These are phyloP conservation scores for Galeopsomyia nigrocyanea DNA, from an alignment of 2,888 invertebrate genomes.

Conservation along the genomic window DNA sequence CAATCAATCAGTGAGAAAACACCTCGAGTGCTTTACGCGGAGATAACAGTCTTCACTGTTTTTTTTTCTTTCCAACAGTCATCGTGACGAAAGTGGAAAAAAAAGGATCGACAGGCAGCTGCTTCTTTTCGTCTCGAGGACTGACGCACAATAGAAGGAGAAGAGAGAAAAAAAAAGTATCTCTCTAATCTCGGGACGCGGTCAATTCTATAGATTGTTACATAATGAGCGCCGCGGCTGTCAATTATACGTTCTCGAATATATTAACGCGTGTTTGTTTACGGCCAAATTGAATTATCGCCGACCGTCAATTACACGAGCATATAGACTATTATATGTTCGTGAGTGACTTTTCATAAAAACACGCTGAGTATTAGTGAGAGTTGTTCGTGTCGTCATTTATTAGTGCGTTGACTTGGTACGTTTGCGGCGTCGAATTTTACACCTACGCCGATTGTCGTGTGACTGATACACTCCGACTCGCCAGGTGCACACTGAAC, in stretches of 20 bases:
- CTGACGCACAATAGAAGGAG: not conserved
- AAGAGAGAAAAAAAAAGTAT: not conserved
- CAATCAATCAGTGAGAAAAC: conserved; percentile 31
- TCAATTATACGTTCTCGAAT: not conserved
- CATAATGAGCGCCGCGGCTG: not conserved
- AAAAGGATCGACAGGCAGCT: not conserved
- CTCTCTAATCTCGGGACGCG: not conserved
- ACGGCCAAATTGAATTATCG: conserved; percentile 20
- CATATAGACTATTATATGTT: no score
- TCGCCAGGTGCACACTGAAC: no score
- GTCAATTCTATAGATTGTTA: not conserved
- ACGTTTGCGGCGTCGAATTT: no score
- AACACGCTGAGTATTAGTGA: no score
- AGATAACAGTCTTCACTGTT: conserved; percentile 10
- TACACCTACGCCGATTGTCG: no score
- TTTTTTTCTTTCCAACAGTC: not conserved
- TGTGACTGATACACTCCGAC: no score
- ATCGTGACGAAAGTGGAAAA: conserved; percentile 21
- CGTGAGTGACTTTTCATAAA: no score
- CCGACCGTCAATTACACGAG: conserved; percentile 15
- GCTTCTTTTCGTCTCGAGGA: not conserved
- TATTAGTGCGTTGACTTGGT: no score
- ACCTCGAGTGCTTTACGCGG: conserved; percentile 11
- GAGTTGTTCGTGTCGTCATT: no score
- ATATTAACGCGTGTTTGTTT: no score